These are phyloP conservation scores for Aelia acuminata DNA, from an alignment of 2,888 invertebrate genomes.

Conservation along the genomic window DNA sequence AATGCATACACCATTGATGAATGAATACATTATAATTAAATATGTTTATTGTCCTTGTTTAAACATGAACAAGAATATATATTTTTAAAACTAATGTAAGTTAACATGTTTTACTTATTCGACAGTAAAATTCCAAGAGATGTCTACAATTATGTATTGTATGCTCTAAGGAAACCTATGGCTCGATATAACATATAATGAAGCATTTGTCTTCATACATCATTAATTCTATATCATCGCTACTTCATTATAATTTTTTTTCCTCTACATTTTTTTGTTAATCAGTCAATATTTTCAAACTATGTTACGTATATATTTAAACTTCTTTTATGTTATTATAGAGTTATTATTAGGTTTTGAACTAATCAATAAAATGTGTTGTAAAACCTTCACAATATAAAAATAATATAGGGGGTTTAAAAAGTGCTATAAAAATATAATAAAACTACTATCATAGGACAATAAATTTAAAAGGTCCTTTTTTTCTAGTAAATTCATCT, in stretches of 20 bases:
- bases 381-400: neutral
- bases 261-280: neutral
- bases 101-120: neutral
- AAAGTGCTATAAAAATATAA: neutral
- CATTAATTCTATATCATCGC: no score
- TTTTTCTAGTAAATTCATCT: neutral
- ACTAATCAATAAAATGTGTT: neutral
- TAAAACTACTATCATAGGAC: no score
- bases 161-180: neutral
- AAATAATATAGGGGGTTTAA: neutral
- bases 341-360: neutral
- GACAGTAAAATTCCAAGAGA: neutral
- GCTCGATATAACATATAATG: neutral
- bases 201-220: neutral
- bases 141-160: neutral
- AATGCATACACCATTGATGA: neutral
- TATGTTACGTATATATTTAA: neutral
- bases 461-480: no score
- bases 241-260: neutral
- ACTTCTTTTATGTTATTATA: neutral
- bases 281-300: neutral
- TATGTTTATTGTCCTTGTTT: no score
- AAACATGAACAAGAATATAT: neutral
- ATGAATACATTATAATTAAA: neutral
- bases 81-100: neutral